Evolutionary conservation across 2,797 vertebrate species (phyloP), one percentile per base, ranked within the genome.

Genomic region (Linurgus olivaceus): DNA sequence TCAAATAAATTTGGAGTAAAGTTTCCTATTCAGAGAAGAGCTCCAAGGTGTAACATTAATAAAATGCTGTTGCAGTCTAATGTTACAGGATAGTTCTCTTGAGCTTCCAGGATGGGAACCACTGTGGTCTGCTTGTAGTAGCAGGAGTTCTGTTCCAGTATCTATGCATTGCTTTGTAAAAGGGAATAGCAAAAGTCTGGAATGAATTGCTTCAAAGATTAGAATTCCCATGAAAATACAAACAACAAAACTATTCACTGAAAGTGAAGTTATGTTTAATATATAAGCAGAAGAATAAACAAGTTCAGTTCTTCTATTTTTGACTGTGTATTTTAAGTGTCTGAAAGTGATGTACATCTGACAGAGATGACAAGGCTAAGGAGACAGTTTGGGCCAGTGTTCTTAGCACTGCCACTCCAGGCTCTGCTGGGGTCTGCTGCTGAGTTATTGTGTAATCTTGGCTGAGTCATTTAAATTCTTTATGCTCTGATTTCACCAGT

Each of bases 401-500:
- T 91, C 45, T 6, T 47, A 72, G 62, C 73, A 63, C 51, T 86
- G 63, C n/a, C 66, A 67, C 75, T 68, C 67, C 75, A 67, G 79
- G n/a, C 51, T 89, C 55, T 86, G 52, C 93, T 86, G 59, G 85
- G 91, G 62, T 96, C 94, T 93, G 84, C 66, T 68, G 42, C 79
- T 50, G 79, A 90, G 37, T 75, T 88, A 88, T 55, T 90, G 79
- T 51, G 51, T 81, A 78, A 93, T 94, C 82, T 70, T 50, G 74
- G 45, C 57, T 93, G 86, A 97, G 83, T 92, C 67, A 95, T 78
- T 94, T 57, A 81, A 92, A 93, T 93, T 96, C 92, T 71, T 96
- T 57, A 77, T 92, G 93, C 9, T 3, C 88, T 92, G 73, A 88
- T 94, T 93, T 94, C 95, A 94, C 65, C 44, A 50, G 73, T 75